phyloP scores from a whole-genome alignment of 2,797 vertebrate genomes.

The Erithacus rubecula region DNA sequence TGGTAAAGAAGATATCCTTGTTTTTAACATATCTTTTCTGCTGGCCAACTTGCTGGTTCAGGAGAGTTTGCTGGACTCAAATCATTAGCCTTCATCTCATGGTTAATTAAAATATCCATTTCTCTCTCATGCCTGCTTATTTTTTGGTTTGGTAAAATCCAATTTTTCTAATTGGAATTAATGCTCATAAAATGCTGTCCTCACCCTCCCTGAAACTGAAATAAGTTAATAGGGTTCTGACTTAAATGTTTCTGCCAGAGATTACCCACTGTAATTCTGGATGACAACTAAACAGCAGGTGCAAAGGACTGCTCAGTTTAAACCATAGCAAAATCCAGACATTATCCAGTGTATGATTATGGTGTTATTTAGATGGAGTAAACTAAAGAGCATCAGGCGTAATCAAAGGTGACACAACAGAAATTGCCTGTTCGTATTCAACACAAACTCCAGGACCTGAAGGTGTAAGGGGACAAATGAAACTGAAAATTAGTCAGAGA shows the following conservation, averaged over 20 bases:
- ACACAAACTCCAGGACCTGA: not conserved
- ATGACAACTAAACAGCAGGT: not conserved
- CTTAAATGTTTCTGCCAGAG: not conserved
- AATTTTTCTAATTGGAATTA: not conserved
- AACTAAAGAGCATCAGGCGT: not conserved
- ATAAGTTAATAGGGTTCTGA: not conserved
- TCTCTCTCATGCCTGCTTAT: not conserved
- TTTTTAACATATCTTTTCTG: not conserved
- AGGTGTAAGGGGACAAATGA: not conserved
- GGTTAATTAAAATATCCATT: not conserved
- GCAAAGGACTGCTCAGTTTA: not conserved
- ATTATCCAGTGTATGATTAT: not conserved
- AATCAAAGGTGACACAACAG: not conserved
- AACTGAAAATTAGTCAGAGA: not conserved
- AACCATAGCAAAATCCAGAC: not conserved
- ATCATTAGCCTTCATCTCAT: not conserved
- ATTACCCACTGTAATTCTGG: not conserved
- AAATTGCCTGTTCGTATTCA: not conserved
- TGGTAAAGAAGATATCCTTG: not conserved
- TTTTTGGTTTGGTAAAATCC: not conserved
- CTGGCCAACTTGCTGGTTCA: not conserved
- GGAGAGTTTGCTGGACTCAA: not conserved
- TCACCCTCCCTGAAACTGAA: not conserved
- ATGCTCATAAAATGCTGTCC: not conserved
- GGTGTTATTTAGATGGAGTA: not conserved